Conservation (phyloP, 2,113 vertebrate species). For the Pitta sordida region DNA sequence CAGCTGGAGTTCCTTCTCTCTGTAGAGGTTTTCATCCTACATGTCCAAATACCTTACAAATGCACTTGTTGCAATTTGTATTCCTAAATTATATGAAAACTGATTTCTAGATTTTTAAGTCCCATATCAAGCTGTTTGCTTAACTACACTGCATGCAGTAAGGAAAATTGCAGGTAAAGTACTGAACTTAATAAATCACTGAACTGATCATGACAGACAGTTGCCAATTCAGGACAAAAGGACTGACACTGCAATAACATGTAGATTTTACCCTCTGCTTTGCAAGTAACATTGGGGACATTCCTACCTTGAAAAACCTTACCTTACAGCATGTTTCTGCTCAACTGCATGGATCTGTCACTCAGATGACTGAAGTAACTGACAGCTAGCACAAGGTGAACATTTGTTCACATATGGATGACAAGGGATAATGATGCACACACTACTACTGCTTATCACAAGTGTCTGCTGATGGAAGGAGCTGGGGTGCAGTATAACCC, state of each 20-base stretch:
- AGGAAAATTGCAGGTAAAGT: background rate
- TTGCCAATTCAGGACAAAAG: background rate
- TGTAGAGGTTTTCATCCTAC: background rate
- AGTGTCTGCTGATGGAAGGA: background rate
- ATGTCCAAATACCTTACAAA: background rate
- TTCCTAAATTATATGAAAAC: background rate
- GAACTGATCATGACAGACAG: background rate
- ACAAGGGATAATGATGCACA: background rate
- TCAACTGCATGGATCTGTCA: background rate
- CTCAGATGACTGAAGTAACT: background rate
- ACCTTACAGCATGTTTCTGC: background rate
- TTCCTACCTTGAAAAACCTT: background rate
- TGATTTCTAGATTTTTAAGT: background rate
- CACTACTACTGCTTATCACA: background rate
- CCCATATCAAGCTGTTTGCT: background rate
- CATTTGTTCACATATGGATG: background rate
- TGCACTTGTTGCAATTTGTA: background rate
- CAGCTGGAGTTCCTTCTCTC: background rate
- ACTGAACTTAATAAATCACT: background rate
- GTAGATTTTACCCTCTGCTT: background rate
- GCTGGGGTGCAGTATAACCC: no score
- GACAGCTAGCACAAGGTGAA: background rate
- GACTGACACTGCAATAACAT: background rate
- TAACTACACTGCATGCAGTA: background rate
- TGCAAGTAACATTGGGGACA: background rate